Conservation (phyloP, 2,797 vertebrate genomes). For the Mycteria americana region DNA sequence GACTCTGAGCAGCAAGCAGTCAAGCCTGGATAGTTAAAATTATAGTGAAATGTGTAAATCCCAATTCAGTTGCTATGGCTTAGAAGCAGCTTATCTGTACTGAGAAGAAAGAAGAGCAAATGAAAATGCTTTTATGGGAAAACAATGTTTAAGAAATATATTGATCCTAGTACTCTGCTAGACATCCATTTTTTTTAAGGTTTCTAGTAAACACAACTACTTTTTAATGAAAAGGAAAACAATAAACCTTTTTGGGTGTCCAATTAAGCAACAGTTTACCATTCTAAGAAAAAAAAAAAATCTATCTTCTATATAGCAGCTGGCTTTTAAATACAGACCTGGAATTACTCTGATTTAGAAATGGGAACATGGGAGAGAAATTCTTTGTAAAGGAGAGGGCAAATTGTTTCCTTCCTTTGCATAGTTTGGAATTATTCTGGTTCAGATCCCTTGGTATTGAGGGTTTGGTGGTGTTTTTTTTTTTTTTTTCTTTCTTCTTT, state of each 20-base stretch:
- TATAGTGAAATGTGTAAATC: slow-evolving; percentile 44
- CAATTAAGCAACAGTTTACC: background rate
- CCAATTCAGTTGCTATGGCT: slow-evolving; percentile 20
- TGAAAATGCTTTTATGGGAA: slow-evolving; percentile 30
- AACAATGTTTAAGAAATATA: background rate
- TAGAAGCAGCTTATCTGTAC: background rate
- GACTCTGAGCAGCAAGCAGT: background rate
- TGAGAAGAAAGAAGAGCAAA: background rate
- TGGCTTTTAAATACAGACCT: background rate
- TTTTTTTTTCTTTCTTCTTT: background rate
- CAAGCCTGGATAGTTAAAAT: slow-evolving; percentile 26
- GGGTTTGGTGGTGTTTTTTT: background rate
- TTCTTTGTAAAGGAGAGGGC: background rate
- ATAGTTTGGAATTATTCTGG: background rate
- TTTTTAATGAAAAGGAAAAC: slow-evolving; percentile 1
- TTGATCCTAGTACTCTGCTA: background rate
- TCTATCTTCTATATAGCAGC: background rate
- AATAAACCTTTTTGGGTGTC: background rate
- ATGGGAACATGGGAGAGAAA: background rate
- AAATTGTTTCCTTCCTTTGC: background rate
- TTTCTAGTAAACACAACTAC: background rate
- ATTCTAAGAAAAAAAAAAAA: background rate
- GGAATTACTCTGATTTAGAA: background rate
- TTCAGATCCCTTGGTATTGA: background rate
- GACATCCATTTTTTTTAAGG: background rate